These are phyloP conservation scores for Rhea americana DNA, from an alignment of 2,113 vertebrate genomes.

Conservation along the genomic window DNA sequence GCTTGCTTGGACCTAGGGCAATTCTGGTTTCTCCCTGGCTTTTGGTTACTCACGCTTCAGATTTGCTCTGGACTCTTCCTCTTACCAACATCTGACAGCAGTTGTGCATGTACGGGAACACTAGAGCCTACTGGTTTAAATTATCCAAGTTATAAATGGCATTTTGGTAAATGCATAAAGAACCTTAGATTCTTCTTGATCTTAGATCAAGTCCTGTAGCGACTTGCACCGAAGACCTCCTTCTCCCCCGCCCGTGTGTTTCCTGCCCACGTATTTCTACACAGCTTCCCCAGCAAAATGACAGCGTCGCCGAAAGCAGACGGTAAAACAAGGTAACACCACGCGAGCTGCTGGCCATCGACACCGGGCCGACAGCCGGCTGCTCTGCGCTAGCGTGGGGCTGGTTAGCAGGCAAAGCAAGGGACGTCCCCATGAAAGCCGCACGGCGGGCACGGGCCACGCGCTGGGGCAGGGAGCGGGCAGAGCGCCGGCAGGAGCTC, in stretches of 20 bases:
- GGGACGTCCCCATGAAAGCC: no score
- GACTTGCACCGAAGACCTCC: background rate
- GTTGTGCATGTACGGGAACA: background rate
- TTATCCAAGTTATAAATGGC: background rate
- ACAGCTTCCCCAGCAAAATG: no score
- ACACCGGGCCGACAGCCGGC: fast-evolving
- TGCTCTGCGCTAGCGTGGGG: fast-evolving
- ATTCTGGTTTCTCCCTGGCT: background rate
- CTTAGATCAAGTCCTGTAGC: no score
- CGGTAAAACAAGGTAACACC: background rate
- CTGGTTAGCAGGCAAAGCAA: background rate
- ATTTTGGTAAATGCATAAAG: no score
- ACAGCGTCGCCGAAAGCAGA: background rate
- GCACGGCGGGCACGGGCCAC: no score
- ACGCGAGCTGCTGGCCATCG: fast-evolving
- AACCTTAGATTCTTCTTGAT: background rate
- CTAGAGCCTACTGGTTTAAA: background rate
- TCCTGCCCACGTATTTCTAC: no score
- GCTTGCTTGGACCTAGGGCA: background rate
- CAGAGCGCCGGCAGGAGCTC: no score
- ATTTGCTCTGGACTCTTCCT: background rate
- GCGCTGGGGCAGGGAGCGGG: no score
- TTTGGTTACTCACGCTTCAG: background rate
- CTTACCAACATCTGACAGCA: background rate
- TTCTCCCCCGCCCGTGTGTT: background rate